A percentile compares a stretch with the other conserved stretches of the same genome.
Conservation (phyloP, 2,888 invertebrate genomes). For the Nephrocerus scutellatus region DNA sequence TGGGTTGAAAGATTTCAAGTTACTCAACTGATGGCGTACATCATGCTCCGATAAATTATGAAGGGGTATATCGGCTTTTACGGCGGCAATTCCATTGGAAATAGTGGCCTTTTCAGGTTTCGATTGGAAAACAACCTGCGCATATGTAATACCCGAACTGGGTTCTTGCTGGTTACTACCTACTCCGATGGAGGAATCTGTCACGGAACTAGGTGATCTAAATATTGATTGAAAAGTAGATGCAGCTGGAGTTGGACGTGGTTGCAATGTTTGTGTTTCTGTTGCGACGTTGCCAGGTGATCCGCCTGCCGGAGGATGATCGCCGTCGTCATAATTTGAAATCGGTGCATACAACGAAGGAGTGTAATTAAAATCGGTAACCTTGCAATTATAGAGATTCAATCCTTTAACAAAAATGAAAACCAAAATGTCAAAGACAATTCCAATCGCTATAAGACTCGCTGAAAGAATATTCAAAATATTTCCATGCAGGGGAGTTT, state of each 20-base stretch:
- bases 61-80: slow-evolving; percentile 39
- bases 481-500: slow-evolving; percentile 48
- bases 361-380: slow-evolving; percentile 44
- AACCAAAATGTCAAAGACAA: slow-evolving; percentile 48
- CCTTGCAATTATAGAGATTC: slow-evolving; percentile 43
- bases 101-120: slow-evolving; percentile 32
- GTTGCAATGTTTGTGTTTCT: slow-evolving; percentile 13
- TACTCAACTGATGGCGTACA: slow-evolving; percentile 38
- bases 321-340: slow-evolving; percentile 33
- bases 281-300: slow-evolving; percentile 12
- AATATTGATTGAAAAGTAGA: too few relatives aligned
- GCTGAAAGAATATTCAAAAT: slow-evolving; percentile 50
- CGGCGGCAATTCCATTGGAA: slow-evolving; percentile 37
- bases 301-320: too few relatives aligned
- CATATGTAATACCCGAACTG: slow-evolving; percentile 34
- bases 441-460: slow-evolving; percentile 44
- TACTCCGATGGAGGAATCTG: slow-evolving; percentile 34
- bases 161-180: slow-evolving; percentile 29
- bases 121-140: slow-evolving; percentile 42
- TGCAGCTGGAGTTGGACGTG: slow-evolving; percentile 19
- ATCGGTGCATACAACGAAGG: slow-evolving; percentile 38
- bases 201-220: slow-evolving; percentile 38
- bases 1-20: slow-evolving; percentile 37
- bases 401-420: slow-evolving; percentile 45
- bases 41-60: slow-evolving; percentile 41